phyloP scores from a whole-genome alignment of 1,140 invertebrate species.

The Helicoverpa armigera region DNA sequence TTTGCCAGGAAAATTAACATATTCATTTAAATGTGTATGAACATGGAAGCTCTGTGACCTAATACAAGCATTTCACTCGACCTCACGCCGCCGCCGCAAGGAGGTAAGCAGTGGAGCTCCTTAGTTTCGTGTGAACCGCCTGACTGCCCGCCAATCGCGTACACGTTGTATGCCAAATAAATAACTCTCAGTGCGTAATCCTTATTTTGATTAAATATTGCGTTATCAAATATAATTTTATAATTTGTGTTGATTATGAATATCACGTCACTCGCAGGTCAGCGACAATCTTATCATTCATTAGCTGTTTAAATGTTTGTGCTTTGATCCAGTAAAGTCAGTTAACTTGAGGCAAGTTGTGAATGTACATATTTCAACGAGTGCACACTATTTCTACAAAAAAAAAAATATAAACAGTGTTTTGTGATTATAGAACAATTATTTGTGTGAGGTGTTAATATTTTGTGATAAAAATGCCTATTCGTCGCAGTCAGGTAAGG shows the following conservation, averaged over 20 bases:
- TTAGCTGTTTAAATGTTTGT: conserved; percentile 83
- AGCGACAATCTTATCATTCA: conserved; percentile 83
- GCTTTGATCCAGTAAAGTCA: conserved; percentile 79
- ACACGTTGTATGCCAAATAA: conserved; percentile 64
- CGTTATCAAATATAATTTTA: conserved; percentile 76
- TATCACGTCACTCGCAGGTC: conserved; percentile 77
- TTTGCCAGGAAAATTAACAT: conserved; percentile 72
- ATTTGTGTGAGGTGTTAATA: conserved; percentile 59
- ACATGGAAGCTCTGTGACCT: conserved; percentile 66
- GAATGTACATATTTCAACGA: conserved; percentile 51
- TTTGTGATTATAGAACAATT: conserved; percentile 38
- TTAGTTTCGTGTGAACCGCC: conserved; percentile 46
- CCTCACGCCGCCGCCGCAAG: conserved; percentile 57
- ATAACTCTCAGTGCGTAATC: conserved; percentile 71
- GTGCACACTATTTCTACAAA: conserved; percentile 22
- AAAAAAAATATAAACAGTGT: conserved; percentile 19
- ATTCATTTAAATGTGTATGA: conserved; percentile 76
- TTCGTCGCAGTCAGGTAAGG: conserved; percentile 79
- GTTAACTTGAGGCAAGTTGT: conserved; percentile 73
- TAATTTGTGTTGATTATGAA: conserved; percentile 82
- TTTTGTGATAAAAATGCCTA: conserved; percentile 73
- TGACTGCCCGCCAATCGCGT: conserved; percentile 55
- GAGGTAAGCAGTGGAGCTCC: conserved; percentile 63
- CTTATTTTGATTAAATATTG: conserved; percentile 76
- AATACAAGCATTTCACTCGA: conserved; percentile 70